Evolutionary conservation across 2,797 vertebrate genomes (phyloP).

Genomic region (Sebastes dallii): DNA sequence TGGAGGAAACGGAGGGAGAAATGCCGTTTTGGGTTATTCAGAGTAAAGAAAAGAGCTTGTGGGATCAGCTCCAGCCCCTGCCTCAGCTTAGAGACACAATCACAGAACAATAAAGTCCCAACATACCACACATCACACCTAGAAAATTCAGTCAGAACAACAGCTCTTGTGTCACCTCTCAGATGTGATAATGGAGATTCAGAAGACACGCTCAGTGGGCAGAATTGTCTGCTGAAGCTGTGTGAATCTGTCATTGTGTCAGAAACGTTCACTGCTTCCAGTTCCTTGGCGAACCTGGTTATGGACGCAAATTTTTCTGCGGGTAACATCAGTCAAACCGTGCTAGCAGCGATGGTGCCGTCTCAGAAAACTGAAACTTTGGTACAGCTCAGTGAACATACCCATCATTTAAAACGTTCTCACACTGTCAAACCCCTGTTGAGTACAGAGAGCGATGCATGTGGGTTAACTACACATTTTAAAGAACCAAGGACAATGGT

Average conservation of each 20-base stretch:
- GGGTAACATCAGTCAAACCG: background rate
- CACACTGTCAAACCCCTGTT: background rate
- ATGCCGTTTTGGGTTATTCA: conserved; percentile 26
- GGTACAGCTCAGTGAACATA: background rate
- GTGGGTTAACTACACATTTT: background rate
- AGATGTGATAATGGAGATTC: conserved; percentile 1
- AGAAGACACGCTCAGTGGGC: background rate
- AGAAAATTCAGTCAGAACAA: background rate
- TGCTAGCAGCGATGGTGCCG: background rate
- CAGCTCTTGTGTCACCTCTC: background rate
- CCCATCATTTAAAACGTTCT: background rate
- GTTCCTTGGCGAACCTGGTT: background rate
- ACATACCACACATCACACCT: background rate
- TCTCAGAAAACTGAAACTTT: background rate
- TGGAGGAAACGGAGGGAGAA: conserved; percentile 65
- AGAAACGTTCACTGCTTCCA: background rate
- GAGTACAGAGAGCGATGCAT: background rate
- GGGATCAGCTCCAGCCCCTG: background rate
- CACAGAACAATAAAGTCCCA: background rate
- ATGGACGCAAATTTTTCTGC: background rate
- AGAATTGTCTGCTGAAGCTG: background rate
- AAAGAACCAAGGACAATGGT: background rate
- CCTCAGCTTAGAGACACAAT: conserved; percentile 7
- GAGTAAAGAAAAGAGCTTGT: conserved; percentile 7
- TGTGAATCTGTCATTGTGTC: background rate